phyloP scores from a whole-genome alignment of 2,888 invertebrate genomes.

The Cheilosia soror region DNA sequence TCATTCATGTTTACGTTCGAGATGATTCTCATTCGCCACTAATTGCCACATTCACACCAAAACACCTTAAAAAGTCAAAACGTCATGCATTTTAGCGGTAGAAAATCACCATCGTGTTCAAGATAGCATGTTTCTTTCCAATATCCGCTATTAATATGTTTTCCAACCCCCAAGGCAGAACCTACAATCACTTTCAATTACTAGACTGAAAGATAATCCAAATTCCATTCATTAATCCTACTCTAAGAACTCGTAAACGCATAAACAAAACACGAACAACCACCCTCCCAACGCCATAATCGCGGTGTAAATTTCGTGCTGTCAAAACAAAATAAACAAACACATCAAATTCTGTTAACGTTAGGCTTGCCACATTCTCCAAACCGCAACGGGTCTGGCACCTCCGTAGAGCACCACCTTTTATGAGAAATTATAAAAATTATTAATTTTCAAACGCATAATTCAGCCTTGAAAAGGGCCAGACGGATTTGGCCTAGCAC shows the following conservation, averaged over 20 bases:
- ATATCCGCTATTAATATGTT: slow-evolving; percentile 56
- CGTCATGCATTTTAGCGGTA: slow-evolving; percentile 4
- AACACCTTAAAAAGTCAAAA: slow-evolving; percentile 39
- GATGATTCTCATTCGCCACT: slow-evolving; percentile 19
- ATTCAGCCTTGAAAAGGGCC: neutral
- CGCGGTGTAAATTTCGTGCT: slow-evolving; percentile 37
- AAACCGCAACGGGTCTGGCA: neutral
- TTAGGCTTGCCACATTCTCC: neutral
- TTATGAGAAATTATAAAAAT: slow-evolving; percentile 29
- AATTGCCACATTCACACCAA: slow-evolving; percentile 38
- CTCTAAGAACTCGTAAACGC: slow-evolving; percentile 18
- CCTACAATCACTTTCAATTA: slow-evolving; percentile 22
- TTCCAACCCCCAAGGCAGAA: slow-evolving; percentile 23
- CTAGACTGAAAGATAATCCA: slow-evolving; percentile 12
- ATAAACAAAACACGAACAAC: slow-evolving; percentile 47
- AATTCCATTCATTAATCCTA: slow-evolving; percentile 60
- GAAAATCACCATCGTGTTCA: slow-evolving; percentile 24
- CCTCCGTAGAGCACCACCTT: slow-evolving; percentile 22
- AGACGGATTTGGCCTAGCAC: neutral
- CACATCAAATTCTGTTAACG: slow-evolving; percentile 14
- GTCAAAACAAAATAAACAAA: slow-evolving; percentile 26
- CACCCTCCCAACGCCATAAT: neutral
- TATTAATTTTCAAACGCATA: slow-evolving; percentile 46
- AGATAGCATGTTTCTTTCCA: slow-evolving; percentile 60
- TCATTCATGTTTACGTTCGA: neutral